Conservation (phyloP, 23 tunicate genomes). For the Trididemnum miniatum region DNA sequence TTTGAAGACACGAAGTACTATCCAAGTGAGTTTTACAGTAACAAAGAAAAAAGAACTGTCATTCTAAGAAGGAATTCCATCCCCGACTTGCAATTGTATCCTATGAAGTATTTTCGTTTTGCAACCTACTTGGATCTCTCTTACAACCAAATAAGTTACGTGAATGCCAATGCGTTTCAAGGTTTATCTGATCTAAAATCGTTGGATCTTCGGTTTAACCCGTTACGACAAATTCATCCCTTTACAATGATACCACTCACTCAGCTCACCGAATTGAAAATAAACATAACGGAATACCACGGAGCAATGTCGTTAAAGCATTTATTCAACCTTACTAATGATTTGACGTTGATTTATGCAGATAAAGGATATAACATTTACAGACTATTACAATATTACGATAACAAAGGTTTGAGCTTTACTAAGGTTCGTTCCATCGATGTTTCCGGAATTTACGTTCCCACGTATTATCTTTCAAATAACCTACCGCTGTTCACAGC, state of each 20-base stretch:
- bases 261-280: neutral
- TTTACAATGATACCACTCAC: neutral
- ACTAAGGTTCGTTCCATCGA: neutral
- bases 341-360: neutral
- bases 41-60: too few species aligned
- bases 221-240: slow-evolving; percentile 15
- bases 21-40: too few species aligned
- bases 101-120: neutral
- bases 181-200: neutral
- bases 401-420: neutral
- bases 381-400: neutral
- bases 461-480: neutral
- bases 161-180: neutral
- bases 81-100: neutral
- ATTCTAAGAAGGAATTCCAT: too few species aligned
- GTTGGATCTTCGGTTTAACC: slow-evolving; percentile 20
- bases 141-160: slow-evolving; percentile 24
- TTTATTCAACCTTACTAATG: neutral
- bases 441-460: slow-evolving; percentile 17
- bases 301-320: neutral
- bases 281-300: neutral
- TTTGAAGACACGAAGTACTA: too few species aligned
- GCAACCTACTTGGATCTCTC: slow-evolving; percentile 10
- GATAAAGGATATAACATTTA: neutral
- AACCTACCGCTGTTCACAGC: slow-evolving; percentile 5